Conservation (phyloP, 2,888 invertebrate genomes). For the Corbicula japonica region DNA sequence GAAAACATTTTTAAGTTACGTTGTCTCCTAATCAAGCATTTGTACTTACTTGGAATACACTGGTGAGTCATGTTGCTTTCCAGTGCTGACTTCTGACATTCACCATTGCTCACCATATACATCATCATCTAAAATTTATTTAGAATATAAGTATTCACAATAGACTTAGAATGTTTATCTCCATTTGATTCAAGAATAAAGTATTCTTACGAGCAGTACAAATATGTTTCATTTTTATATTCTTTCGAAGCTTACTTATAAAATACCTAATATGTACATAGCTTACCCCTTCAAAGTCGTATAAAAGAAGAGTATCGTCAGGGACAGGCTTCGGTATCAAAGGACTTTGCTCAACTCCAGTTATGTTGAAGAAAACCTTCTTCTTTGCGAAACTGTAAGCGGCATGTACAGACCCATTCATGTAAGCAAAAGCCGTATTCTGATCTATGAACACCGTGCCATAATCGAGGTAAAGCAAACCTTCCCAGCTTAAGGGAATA, state of each 20-base stretch:
- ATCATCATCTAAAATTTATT: constrained; percentile 27
- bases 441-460: constrained; percentile 64
- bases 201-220: too few species aligned
- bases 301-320: constrained; percentile 33
- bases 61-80: constrained; percentile 55
- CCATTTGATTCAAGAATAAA: too few species aligned
- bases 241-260: too few species aligned
- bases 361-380: constrained; percentile 46
- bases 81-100: constrained; percentile 44
- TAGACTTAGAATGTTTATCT: too few species aligned
- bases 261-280: too few species aligned
- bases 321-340: constrained; percentile 62
- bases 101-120: constrained; percentile 37
- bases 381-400: constrained; percentile 52
- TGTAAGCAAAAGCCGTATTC: constrained; percentile 61
- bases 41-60: constrained; percentile 59
- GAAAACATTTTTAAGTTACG: too few species aligned
- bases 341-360: constrained; percentile 59
- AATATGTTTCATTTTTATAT: too few species aligned
- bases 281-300: constrained; percentile 58
- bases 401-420: constrained; percentile 54
- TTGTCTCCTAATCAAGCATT: too few species aligned
- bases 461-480: constrained; percentile 56
- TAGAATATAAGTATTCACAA: too few species aligned
- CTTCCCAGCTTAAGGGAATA: constrained; percentile 57